Conservation (phyloP, 1,140 invertebrate genomes). For the Portunus trituberculatus region DNA sequence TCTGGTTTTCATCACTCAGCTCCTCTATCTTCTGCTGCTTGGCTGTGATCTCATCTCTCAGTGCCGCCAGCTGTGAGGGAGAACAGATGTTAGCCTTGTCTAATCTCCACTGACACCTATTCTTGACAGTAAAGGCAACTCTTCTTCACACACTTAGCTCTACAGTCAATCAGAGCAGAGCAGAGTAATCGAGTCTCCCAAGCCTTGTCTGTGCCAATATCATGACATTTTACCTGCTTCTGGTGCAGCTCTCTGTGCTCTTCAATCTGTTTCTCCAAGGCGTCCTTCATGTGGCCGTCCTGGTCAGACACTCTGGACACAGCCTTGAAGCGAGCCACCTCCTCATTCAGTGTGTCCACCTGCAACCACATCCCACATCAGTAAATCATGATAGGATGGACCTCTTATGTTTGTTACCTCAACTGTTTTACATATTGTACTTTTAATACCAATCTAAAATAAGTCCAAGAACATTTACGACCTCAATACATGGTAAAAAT, state of each 20-base stretch:
- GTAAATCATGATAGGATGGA: too few species aligned
- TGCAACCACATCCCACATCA: constrained; percentile 27
- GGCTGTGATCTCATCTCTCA: constrained; percentile 94
- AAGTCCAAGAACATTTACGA: too few species aligned
- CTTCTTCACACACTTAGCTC: not conserved
- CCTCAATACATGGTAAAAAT: too few species aligned
- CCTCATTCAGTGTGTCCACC: constrained; percentile 94
- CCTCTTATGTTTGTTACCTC: not conserved
- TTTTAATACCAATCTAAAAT: not conserved
- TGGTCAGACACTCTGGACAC: constrained; percentile 78
- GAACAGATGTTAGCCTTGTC: constrained; percentile 78
- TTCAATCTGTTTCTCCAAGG: constrained; percentile 86
- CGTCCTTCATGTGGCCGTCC: constrained; percentile 68
- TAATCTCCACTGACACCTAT: not conserved
- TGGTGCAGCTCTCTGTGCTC: constrained; percentile 84
- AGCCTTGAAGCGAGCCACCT: constrained; percentile 95
- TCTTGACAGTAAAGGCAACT: too few species aligned
- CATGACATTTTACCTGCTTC: constrained; percentile 85
- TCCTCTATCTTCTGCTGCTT: constrained; percentile 95
- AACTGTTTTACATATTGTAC: not conserved
- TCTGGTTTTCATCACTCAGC: constrained; percentile 97
- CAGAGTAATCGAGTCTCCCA: too few species aligned
- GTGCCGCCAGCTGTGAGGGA: constrained; percentile 82
- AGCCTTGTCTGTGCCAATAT: too few species aligned
- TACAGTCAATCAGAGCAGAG: not conserved